Evolutionary conservation across 2,113 vertebrate genomes (phyloP).

Genomic region (Microcebus tavaratra): DNA sequence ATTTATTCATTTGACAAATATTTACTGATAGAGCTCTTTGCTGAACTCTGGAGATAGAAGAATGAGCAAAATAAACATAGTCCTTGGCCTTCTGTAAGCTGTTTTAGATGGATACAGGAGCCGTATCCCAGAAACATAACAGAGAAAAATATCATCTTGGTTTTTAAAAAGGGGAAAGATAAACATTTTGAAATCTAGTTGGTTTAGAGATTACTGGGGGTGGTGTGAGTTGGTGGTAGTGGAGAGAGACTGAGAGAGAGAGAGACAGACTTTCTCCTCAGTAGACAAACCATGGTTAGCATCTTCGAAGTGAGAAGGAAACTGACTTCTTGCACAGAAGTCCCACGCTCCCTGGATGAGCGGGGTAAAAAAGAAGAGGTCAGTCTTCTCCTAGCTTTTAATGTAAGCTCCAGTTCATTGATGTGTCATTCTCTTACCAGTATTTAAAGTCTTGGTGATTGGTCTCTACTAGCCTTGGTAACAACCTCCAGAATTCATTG

Average conservation of each 20-base stretch:
- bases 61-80: background rate
- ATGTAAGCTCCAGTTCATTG: background rate
- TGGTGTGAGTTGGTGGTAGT: too few species aligned
- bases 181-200: background rate
- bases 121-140: background rate
- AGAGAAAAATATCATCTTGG: background rate
- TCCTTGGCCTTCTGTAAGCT: background rate
- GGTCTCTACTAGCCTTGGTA: background rate
- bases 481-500: background rate
- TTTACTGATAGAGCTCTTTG: background rate
- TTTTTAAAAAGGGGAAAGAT: background rate
- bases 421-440: background rate
- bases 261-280: background rate
- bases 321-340: background rate
- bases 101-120: background rate
- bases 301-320: background rate
- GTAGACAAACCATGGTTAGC: background rate
- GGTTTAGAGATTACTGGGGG: background rate
- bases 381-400: background rate
- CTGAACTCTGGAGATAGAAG: background rate
- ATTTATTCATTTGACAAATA: background rate
- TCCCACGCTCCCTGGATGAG: background rate
- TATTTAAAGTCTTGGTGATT: background rate
- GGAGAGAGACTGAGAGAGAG: background rate
- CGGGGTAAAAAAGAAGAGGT: background rate